phyloP scores from a whole-genome alignment of 2,113 vertebrate genomes.

The Colius striatus region DNA sequence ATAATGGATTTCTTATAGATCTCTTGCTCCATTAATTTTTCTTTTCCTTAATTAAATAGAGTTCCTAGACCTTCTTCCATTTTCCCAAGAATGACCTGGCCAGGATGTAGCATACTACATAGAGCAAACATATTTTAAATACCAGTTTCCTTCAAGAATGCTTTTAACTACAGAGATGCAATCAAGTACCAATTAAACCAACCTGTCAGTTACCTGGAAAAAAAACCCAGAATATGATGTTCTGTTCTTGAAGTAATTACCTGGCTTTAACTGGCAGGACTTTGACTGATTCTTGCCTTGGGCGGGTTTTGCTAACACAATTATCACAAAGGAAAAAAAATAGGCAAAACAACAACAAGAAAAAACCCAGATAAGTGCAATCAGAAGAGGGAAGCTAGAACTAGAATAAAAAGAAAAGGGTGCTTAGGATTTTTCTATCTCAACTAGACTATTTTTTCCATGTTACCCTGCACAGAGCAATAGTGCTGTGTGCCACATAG shows the following conservation, averaged over 20 bases:
- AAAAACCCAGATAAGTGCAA: neutral
- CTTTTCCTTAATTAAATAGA: neutral
- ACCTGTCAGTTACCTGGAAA: neutral
- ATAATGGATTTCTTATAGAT: neutral
- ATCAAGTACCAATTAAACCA: constrained; percentile 7
- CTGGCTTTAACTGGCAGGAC: neutral
- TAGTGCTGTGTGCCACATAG: neutral
- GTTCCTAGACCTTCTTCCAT: neutral
- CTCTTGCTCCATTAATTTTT: neutral
- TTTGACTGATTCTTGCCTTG: neutral
- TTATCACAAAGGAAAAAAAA: neutral
- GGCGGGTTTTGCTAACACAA: neutral
- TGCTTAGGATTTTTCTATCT: neutral
- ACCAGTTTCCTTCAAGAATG: neutral
- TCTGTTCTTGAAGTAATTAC: neutral
- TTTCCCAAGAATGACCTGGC: neutral
- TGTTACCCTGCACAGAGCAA: neutral
- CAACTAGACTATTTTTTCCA: neutral
- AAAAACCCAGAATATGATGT: neutral
- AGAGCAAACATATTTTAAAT: constrained; percentile 16
- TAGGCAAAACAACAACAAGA: neutral
- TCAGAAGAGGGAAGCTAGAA: neutral
- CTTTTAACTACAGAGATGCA: neutral
- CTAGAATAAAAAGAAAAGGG: neutral
- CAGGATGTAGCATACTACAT: neutral